Conservation (phyloP, 2,113 vertebrate genomes). For the Hippocampus barbouri region DNA sequence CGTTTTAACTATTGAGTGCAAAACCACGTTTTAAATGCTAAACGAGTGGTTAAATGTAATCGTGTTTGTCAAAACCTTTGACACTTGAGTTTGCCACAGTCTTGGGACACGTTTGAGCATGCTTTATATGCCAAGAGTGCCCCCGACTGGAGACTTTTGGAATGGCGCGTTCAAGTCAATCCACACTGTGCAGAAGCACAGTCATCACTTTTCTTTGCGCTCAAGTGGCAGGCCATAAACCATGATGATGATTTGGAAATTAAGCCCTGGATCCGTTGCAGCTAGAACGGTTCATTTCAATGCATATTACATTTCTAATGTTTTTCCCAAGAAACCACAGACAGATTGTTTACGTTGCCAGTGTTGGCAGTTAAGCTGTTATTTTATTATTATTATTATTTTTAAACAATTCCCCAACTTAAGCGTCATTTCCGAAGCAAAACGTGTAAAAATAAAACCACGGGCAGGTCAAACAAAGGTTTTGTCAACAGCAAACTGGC, state of each 20-base stretch:
- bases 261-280: slow-evolving; percentile 7
- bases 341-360: neutral
- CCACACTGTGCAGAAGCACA: slow-evolving; percentile 16
- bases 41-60: neutral
- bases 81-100: neutral
- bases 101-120: neutral
- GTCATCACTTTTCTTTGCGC: slow-evolving; percentile 37
- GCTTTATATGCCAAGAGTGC: slow-evolving; percentile 64
- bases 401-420: neutral
- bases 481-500: slow-evolving; percentile 23
- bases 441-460: neutral
- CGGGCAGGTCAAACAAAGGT: slow-evolving; percentile 11
- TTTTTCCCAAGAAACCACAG: neutral
- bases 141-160: slow-evolving; percentile 55
- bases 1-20: neutral
- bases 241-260: slow-evolving; percentile 22
- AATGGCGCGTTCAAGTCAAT: slow-evolving; percentile 2
- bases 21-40: neutral
- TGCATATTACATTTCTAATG: slow-evolving; percentile 11
- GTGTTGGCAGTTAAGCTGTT: neutral
- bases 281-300: neutral
- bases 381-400: neutral
- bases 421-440: neutral
- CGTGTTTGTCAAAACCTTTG: slow-evolving; percentile 10
- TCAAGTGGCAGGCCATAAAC: slow-evolving; percentile 28